These are phyloP conservation scores for Bos taurus DNA, from an alignment of 2,113 vertebrate species.

Conservation along the genomic window DNA sequence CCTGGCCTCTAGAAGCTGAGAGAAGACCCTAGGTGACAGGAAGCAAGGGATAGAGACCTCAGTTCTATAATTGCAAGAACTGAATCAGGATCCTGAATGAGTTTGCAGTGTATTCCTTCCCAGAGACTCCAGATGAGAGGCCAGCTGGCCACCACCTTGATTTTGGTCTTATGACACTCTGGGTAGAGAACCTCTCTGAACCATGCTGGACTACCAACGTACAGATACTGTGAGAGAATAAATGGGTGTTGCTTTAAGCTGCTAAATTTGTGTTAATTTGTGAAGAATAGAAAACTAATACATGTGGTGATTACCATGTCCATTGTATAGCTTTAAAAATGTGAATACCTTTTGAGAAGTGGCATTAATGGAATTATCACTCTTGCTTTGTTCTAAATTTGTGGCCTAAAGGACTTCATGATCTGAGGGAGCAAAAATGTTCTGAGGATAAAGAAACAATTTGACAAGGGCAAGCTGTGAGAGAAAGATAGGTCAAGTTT, in stretches of 20 bases:
- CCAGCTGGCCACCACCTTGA: conserved; percentile 17
- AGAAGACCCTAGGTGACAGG: not conserved
- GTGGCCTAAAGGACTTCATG: not conserved
- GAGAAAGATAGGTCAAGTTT: not conserved
- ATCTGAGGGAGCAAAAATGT: not conserved
- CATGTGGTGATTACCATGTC: not conserved
- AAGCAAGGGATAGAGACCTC: not conserved
- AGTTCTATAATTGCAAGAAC: not conserved
- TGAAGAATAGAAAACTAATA: conserved; percentile 6
- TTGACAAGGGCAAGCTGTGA: not conserved
- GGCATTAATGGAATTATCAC: not conserved
- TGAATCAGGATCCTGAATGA: not conserved
- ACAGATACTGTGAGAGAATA: not conserved
- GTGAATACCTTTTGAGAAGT: conserved; percentile 1
- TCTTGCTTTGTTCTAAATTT: conserved; percentile 10
- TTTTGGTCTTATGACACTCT: not conserved
- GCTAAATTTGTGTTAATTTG: not conserved
- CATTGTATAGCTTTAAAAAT: not conserved
- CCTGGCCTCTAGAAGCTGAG: not conserved
- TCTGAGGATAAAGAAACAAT: not conserved
- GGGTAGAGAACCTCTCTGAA: conserved; percentile 21
- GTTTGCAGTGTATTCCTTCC: not conserved
- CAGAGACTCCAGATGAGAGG: not conserved
- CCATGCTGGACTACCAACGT: not conserved
- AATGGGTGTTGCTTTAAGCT: not conserved